Evolutionary conservation across 2,888 invertebrate genomes (phyloP).

Genomic region (Lobophora halterata): DNA sequence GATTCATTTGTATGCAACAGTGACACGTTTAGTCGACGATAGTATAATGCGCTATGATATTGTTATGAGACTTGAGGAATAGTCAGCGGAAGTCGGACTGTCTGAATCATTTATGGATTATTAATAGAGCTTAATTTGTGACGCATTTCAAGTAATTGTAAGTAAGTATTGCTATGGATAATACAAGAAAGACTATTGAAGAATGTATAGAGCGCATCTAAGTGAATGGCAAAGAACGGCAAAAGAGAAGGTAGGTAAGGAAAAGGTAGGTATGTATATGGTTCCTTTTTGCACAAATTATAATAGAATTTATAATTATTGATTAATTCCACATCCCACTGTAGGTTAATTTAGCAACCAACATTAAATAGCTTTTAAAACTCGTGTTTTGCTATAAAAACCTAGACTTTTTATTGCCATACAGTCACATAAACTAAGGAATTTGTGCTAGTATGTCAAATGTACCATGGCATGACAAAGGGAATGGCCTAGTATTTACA

Average conservation of each 20-base stretch:
- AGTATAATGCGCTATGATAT: conserved; percentile 47
- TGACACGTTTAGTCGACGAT: conserved; percentile 38
- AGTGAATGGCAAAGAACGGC: not conserved
- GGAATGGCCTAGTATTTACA: conserved; percentile 45
- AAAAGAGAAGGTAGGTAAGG: too few relatives aligned
- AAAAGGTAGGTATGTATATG: too few relatives aligned
- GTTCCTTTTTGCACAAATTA: too few relatives aligned
- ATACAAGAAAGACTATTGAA: not conserved
- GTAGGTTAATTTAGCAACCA: conserved; percentile 2
- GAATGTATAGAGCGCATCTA: not conserved
- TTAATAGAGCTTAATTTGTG: conserved; percentile 23
- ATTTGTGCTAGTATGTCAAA: conserved; percentile 56
- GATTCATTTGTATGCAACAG: conserved; percentile 71
- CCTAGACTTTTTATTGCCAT: conserved; percentile 10
- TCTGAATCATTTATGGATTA: conserved; percentile 39
- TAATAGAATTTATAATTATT: too few relatives aligned
- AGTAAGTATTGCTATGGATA: not conserved
- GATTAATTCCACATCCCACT: too few relatives aligned
- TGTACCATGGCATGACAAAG: conserved; percentile 48
- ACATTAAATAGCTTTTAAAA: conserved; percentile 6
- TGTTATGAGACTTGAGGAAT: conserved; percentile 39
- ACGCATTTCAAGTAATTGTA: conserved; percentile 35
- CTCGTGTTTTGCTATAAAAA: conserved; percentile 9
- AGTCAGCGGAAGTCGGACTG: conserved; percentile 52
- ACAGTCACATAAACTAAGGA: conserved; percentile 46